Base-by-base conservation (phyloP, 2,888 invertebrate genomes). In the Therioaphis trifolii region DNA sequence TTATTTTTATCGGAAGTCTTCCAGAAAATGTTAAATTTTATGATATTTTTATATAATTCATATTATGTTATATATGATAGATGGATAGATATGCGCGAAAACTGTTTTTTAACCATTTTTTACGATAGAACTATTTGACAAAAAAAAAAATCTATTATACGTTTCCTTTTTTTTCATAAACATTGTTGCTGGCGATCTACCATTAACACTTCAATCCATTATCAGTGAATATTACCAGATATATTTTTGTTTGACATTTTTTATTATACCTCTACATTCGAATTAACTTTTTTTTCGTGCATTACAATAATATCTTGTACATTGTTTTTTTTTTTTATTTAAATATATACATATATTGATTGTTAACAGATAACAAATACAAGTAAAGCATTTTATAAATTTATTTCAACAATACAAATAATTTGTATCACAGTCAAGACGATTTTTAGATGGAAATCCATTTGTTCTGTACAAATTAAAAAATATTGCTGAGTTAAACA, bases 241-340 rank as follows among this genome's bases (percentile, higher is more conserved):
- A 15, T 18, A 15, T 52, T 15, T 15, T 2, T 52, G 49, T 4
- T 1, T 66, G 12, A 52, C 52, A 61, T 69, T 27, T 72, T n/a
- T 49, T 55, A 3, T 35, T 75, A 75, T 35, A 77, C 66, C 77
- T 77, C 46, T 21, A 52, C 77, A 49, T 77, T 77, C 35, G 29
- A 77, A 63, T 76, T 63, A 18, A n/a, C n/a, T n/a, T n/a, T n/a
- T n/a, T n/a, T n/a, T n/a, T n/a, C n/a, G n/a, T n/a, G 24, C 63
- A 11, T 46, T 46, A 35, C 35, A 35, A 35, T 35, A 5, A 35
- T 35, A 3, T 35, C 35, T 35, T 35, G 35, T 35, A 7, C 7
- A 46, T 46, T 46, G 12, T 46, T 35, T 35, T 75, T 61, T 58
- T 61, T 75, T 24, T 11, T 21, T 55, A 55, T 21, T 35, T 3